These are phyloP conservation scores for Tachysurus vachellii DNA, from an alignment of 2,113 vertebrate species.

Conservation along the genomic window DNA sequence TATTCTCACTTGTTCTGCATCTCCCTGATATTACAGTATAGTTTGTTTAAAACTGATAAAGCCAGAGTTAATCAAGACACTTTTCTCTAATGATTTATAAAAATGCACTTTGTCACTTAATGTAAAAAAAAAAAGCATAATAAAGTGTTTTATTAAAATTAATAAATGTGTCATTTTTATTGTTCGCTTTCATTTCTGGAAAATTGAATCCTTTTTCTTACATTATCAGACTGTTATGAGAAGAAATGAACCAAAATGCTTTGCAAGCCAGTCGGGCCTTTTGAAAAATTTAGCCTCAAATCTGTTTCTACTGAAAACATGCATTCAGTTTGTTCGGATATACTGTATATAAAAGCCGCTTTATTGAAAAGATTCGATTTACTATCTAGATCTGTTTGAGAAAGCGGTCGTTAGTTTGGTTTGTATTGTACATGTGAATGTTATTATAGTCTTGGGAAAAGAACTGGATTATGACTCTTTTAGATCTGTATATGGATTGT, in stretches of 20 bases:
- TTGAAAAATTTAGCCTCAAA: not conserved
- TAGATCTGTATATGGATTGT: not conserved
- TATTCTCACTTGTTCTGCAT: not conserved
- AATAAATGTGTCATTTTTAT: not conserved
- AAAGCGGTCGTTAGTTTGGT: not conserved
- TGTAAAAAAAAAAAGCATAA: constrained; percentile 12
- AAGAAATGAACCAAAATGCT: not conserved
- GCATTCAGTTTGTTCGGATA: not conserved
- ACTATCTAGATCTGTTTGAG: not conserved
- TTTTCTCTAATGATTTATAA: constrained; percentile 13
- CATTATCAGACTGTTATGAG: not conserved
- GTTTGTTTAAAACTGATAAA: constrained; percentile 34
- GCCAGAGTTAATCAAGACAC: constrained; percentile 14
- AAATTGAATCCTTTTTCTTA: not conserved
- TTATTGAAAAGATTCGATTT: not conserved
- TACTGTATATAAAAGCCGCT: too few species aligned
- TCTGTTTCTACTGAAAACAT: not conserved
- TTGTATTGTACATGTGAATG: not conserved
- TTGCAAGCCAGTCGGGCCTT: not conserved
- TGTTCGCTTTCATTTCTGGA: not conserved
- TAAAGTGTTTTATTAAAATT: constrained; percentile 24
- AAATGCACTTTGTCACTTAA: constrained; percentile 40
- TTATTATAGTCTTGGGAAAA: not conserved
- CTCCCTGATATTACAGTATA: constrained; percentile 8
- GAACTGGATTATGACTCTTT: not conserved